Evolutionary conservation across 2,888 invertebrate species (phyloP), one percentile per base, ranked within the genome.

Genomic region (Brachylomia viminalis): DNA sequence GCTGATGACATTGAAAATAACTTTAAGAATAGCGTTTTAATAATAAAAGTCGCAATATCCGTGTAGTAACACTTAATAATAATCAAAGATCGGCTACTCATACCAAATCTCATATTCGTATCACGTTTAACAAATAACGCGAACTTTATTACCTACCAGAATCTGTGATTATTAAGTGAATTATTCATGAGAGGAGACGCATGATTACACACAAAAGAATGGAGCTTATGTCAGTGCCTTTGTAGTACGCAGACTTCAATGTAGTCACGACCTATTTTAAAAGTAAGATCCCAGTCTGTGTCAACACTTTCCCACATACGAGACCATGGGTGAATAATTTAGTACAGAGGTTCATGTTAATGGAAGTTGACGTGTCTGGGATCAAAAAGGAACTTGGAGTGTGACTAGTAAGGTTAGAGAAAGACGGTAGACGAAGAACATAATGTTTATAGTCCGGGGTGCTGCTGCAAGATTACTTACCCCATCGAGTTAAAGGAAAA

Each of bases 131-230:
- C 76, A 82, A 83, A 88, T 85, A 86, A 82, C 72, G 42, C 75
- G 73, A 80, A 73, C 47, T 84, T 88, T 87, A 83, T 84, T 70
- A 75, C 76, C 62, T 70, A 75, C 76, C 62, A 72, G 79, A 79
- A 82, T 86, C 84, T 76, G 84, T 72, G 81, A 82, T 82, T 88
- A 86, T 84, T 86, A 85, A 75, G 76, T 69, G 85, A 87, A 85
- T 87, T 77, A 87, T 87, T 87, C 87, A 87, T 86, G 79, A 80
- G 75, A 47, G 27, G 59, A 75, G 59, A 79, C 79, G 72, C 79
- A 82, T 82, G 79, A 83, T 85, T 83, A 84, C 75, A 76, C 78
- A 86, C 86, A 82, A 86, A 87, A 85, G 85, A 87, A 79, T 85
- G 77, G 77, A 65, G 58, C 76, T 77, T 79, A 75, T 80, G 70